Evolutionary conservation across 2,797 vertebrate genomes (phyloP).

Genomic region (Danio jaintianensis): DNA sequence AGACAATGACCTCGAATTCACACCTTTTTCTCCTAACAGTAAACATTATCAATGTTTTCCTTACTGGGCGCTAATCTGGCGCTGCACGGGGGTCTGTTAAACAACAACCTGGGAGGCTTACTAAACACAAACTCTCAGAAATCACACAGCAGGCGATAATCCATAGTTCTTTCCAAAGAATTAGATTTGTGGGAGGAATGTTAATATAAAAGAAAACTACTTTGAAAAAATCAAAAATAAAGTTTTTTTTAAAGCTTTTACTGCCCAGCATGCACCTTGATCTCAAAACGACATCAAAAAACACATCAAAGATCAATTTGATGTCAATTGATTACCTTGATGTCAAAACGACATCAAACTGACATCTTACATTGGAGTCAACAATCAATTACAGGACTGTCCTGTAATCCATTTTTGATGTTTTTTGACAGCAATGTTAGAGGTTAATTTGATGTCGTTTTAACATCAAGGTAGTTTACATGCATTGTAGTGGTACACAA

Average conservation of each 20-base stretch:
- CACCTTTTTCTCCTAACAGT: conserved; percentile 26
- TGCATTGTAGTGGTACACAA: too few species aligned
- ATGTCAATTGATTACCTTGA: too few species aligned
- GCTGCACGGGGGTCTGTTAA: conserved; percentile 41
- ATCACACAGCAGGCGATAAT: conserved; percentile 42
- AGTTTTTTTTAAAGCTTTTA: background rate
- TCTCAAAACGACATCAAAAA: too few species aligned
- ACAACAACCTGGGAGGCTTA: conserved; percentile 41
- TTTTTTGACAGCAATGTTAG: too few species aligned
- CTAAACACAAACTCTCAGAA: conserved; percentile 44
- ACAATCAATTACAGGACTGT: background rate
- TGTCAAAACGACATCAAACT: too few species aligned
- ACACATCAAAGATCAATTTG: too few species aligned
- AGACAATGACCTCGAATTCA: conserved; percentile 8
- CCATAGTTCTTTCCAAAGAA: conserved; percentile 39
- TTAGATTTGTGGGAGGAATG: background rate
- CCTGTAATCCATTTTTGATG: too few species aligned
- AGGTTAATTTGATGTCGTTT: too few species aligned
- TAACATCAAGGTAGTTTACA: too few species aligned
- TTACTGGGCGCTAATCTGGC: conserved; percentile 21
- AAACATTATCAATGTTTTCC: background rate
- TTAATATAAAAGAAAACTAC: background rate
- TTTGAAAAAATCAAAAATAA: background rate
- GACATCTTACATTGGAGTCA: too few species aligned
- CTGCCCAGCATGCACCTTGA: background rate